Conservation (phyloP, 2,888 invertebrate genomes). For the Drosophila meridiana region DNA sequence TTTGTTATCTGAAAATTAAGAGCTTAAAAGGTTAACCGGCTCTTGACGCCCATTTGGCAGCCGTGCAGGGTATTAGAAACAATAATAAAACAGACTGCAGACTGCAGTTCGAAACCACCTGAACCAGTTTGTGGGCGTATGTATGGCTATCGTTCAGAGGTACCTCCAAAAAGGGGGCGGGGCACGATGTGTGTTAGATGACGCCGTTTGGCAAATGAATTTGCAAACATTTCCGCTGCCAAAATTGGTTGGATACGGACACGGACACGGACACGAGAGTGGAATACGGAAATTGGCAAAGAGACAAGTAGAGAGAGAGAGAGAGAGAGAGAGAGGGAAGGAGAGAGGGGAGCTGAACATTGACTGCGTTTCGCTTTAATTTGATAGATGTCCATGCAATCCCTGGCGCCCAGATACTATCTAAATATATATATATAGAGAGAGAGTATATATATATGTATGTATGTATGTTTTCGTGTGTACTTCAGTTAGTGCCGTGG, state of each 20-base stretch:
- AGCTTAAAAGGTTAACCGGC: background rate
- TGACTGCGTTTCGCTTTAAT: slow-evolving; percentile 64
- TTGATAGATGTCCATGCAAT: slow-evolving; percentile 61
- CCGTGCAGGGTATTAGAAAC: slow-evolving; percentile 34
- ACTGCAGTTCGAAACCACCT: slow-evolving; percentile 19
- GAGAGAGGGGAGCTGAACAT: background rate
- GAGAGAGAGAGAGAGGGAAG: background rate
- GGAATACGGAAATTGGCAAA: slow-evolving; percentile 53
- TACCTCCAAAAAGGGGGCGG: background rate
- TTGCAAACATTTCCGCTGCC: slow-evolving; percentile 74
- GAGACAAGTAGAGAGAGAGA: background rate
- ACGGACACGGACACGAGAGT: slow-evolving; percentile 47
- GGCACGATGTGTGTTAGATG: slow-evolving; percentile 65
- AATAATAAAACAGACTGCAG: slow-evolving; percentile 42
- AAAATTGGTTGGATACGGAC: slow-evolving; percentile 61
- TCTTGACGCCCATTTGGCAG: background rate
- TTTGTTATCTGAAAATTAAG: background rate
- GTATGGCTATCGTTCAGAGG: background rate
- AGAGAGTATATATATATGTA: background rate
- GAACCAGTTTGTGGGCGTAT: slow-evolving; percentile 4
- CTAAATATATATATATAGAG: background rate
- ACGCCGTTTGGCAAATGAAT: slow-evolving; percentile 78
- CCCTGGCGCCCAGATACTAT: background rate
- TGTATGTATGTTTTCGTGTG: background rate
- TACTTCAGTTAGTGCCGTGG: slow-evolving; percentile 13